phyloP scores from a whole-genome alignment of 2,113 vertebrate species.

The Rhegmatorhina hoffmannsi region DNA sequence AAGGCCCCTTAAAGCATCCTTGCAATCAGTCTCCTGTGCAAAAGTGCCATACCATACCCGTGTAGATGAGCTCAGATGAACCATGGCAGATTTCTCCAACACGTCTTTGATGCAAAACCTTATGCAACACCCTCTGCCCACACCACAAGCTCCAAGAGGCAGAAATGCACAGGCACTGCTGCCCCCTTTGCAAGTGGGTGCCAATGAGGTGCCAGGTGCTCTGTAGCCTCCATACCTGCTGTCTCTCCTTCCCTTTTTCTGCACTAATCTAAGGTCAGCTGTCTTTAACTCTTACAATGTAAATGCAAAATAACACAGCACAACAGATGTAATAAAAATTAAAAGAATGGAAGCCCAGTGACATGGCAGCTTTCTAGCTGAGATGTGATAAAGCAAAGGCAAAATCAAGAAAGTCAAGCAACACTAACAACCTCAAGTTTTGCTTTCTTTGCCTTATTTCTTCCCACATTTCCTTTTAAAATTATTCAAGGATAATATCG shows the following conservation, averaged over 20 bases:
- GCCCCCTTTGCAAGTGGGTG: not conserved
- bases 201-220: not conserved
- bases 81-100: not conserved
- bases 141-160: not conserved
- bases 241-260: not conserved
- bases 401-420: constrained; percentile 19
- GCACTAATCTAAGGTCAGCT: not conserved
- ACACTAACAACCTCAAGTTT: not conserved
- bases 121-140: not conserved
- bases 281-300: not conserved
- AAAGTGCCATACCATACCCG: accelerated
- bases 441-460: not conserved
- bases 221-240: not conserved
- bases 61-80: not conserved
- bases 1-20: not conserved
- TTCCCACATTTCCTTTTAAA: constrained; percentile 36
- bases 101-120: not conserved
- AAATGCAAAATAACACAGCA: not conserved
- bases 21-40: not conserved
- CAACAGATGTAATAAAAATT: not conserved
- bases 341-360: not conserved
- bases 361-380: not conserved
- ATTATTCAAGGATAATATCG: constrained; percentile 66
- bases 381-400: not conserved
- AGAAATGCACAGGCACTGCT: not conserved